Percentiles rank a stretch among this genome's conserved stretches.
Evolutionary conservation across 2,797 vertebrate genomes (phyloP).

Genomic region (Novumbra hubbsi): DNA sequence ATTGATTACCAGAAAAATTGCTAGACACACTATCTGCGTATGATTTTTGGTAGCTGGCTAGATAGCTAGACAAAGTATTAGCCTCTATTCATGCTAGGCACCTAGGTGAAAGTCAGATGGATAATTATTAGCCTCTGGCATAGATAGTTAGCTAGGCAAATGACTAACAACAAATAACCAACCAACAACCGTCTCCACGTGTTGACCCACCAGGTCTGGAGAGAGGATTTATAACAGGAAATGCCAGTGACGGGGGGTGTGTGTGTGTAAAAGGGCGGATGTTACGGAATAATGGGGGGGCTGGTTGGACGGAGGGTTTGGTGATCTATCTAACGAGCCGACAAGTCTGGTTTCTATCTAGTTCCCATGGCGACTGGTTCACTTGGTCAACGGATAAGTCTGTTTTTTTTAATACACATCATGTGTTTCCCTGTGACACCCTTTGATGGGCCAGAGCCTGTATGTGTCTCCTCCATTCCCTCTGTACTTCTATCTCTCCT

Average conservation of each 20-base stretch:
- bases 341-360: neutral
- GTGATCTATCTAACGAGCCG: neutral
- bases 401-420: slow-evolving; percentile 24
- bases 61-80: too few species aligned
- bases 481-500: slow-evolving; percentile 14
- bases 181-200: neutral
- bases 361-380: neutral
- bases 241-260: neutral
- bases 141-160: slow-evolving; percentile 4
- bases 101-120: neutral
- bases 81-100: too few species aligned
- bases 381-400: neutral
- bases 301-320: neutral
- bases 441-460: slow-evolving; percentile 12
- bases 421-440: slow-evolving; percentile 31
- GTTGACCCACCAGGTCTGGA: neutral
- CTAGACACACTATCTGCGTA: too few species aligned
- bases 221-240: slow-evolving; percentile 12
- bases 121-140: neutral
- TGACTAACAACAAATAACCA: neutral
- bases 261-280: neutral
- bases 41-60: too few species aligned
- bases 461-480: neutral
- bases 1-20: too few species aligned
- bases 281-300: neutral